Percentiles rank a stretch among this genome's conserved stretches.
phyloP scores from a whole-genome alignment of 2,113 vertebrate genomes.

The Heterocephalus glaber region DNA sequence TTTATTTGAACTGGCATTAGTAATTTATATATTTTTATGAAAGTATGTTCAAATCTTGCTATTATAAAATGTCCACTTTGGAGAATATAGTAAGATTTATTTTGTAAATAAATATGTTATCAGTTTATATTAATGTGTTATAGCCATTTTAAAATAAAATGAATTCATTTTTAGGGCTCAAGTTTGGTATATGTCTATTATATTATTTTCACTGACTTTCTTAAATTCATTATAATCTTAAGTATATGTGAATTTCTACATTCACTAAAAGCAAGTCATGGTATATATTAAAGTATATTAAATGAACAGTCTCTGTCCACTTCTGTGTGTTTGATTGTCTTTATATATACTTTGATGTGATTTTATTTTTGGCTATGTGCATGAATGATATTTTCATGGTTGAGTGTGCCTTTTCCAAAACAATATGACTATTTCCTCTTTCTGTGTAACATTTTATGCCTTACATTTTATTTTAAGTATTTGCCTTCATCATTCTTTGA shows the following conservation, averaged over 20 bases:
- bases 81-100: conserved; percentile 48
- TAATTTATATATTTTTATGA: conserved; percentile 23
- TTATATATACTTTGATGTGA: not conserved
- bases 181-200: not conserved
- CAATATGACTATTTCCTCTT: not conserved
- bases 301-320: not conserved
- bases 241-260: not conserved
- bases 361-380: not conserved
- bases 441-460: not conserved
- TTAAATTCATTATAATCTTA: conserved; percentile 28
- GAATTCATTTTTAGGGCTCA: not conserved
- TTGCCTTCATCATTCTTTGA: not conserved
- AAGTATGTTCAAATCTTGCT: conserved; percentile 31
- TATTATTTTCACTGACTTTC: not conserved
- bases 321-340: not conserved
- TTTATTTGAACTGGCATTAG: conserved; percentile 59
- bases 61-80: conserved; percentile 54
- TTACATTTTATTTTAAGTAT: conserved; percentile 32
- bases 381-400: not conserved
- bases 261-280: not conserved
- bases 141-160: conserved; percentile 39
- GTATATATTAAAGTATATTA: not conserved
- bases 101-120: conserved; percentile 55
- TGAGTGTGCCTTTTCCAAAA: not conserved
- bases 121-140: not conserved